Evolutionary conservation across 2,888 invertebrate genomes (phyloP).

Genomic region (Brenthis daphne): DNA sequence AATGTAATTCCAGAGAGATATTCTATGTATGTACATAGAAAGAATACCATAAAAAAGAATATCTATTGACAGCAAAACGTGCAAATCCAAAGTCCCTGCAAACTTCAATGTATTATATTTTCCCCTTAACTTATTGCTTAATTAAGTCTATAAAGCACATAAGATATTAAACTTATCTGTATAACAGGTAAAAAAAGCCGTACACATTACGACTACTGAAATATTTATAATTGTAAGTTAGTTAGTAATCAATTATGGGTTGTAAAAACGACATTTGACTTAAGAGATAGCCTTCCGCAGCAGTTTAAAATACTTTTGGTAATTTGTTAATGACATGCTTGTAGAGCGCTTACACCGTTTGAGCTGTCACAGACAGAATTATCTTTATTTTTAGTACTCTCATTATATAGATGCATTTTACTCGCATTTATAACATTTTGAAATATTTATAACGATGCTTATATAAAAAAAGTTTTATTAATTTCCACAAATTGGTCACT

Average conservation of each 20-base stretch:
- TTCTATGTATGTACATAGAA: slow-evolving; percentile 29
- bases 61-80: slow-evolving; percentile 27
- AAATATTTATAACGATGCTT: slow-evolving; percentile 20
- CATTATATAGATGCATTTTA: slow-evolving; percentile 28
- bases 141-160: slow-evolving; percentile 57
- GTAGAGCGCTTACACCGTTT: slow-evolving; percentile 28
- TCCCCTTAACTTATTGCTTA: slow-evolving; percentile 61
- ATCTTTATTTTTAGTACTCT: slow-evolving; percentile 38
- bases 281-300: slow-evolving; percentile 41
- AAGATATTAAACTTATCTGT: slow-evolving; percentile 48
- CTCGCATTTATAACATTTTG: slow-evolving; percentile 27
- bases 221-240: slow-evolving; percentile 52
- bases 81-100: slow-evolving; percentile 37
- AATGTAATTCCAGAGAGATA: slow-evolving; percentile 28
- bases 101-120: slow-evolving; percentile 51
- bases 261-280: slow-evolving; percentile 48
- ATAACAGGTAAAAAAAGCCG: slow-evolving; percentile 35
- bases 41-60: slow-evolving; percentile 35
- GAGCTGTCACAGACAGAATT: slow-evolving; percentile 25
- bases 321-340: slow-evolving; percentile 40
- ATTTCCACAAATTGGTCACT: slow-evolving; percentile 18
- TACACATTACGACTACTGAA: slow-evolving; percentile 42
- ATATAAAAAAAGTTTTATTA: slow-evolving; percentile 17
- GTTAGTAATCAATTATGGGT: slow-evolving; percentile 46
- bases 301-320: slow-evolving; percentile 38